phyloP scores from a whole-genome alignment of 2,888 invertebrate species.

The Parnassius apollo region DNA sequence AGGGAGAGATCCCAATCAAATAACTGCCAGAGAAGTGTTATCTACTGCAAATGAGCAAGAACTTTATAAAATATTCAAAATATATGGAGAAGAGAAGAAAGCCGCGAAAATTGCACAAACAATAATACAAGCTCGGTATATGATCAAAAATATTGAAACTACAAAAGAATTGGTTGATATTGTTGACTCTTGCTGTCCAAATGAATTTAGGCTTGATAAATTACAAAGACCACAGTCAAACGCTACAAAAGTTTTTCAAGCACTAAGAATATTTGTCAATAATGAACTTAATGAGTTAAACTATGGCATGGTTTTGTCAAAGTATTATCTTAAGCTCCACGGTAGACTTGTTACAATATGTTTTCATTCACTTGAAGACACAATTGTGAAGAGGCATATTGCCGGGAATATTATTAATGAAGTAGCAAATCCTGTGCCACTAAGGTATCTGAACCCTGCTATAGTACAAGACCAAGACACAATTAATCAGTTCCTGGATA shows the following conservation, averaged over 20 bases:
- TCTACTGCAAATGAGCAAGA: slow-evolving; percentile 89
- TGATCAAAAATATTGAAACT: slow-evolving; percentile 87
- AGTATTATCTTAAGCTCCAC: slow-evolving; percentile 87
- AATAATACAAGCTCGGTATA: slow-evolving; percentile 90
- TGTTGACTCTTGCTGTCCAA: slow-evolving; percentile 83
- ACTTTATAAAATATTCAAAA: slow-evolving; percentile 90
- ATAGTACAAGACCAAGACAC: slow-evolving; percentile 82
- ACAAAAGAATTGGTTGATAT: slow-evolving; percentile 91
- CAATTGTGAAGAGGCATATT: slow-evolving; percentile 94
- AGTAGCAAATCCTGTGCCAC: slow-evolving; percentile 85
- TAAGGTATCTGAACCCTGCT: slow-evolving; percentile 85
- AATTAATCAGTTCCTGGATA: slow-evolving; percentile 82
- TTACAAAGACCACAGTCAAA: slow-evolving; percentile 88
- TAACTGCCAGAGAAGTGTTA: slow-evolving; percentile 93
- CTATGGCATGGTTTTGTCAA: slow-evolving; percentile 90
- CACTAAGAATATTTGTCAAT: slow-evolving; percentile 96
- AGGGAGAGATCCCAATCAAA: slow-evolving; percentile 83
- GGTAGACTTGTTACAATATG: slow-evolving; percentile 91
- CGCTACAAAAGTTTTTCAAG: slow-evolving; percentile 96
- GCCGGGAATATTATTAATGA: slow-evolving; percentile 88
- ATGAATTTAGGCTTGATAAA: slow-evolving; percentile 84
- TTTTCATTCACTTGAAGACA: slow-evolving; percentile 97
- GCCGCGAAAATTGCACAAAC: slow-evolving; percentile 93
- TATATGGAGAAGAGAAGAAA: slow-evolving; percentile 95
- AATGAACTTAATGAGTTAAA: slow-evolving; percentile 97